A percentile compares a stretch with the other conserved stretches of the same genome.
These are phyloP conservation scores for Budorcas taxicolor DNA, from an alignment of 2,113 vertebrate species.

Conservation along the genomic window DNA sequence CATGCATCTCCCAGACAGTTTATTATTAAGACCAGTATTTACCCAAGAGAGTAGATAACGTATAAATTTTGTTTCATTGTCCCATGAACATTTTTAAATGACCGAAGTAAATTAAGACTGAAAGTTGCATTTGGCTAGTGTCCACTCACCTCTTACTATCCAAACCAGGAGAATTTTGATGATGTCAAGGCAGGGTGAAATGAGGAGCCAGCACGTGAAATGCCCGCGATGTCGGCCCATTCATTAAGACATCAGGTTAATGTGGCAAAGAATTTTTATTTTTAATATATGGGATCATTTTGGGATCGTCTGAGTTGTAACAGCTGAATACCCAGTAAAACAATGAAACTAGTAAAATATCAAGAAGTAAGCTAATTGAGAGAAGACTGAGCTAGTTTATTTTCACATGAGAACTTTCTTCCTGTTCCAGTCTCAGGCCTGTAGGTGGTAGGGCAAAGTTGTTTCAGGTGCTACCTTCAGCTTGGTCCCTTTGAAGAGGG, in stretches of 20 bases:
- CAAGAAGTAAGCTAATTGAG: conserved; percentile 69
- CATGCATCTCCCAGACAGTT: conserved; percentile 55
- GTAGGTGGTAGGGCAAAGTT: conserved; percentile 73
- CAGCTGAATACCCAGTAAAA: conserved; percentile 54
- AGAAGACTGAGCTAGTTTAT: conserved; percentile 72
- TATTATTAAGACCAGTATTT: conserved; percentile 73
- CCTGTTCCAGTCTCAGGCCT: conserved; percentile 58
- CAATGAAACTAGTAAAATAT: conserved; percentile 64
- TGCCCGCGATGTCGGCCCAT: conserved; percentile 17
- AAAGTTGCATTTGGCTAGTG: conserved; percentile 36
- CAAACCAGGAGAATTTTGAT: conserved; percentile 60
- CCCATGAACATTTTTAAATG: conserved; percentile 61
- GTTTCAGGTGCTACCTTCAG: conserved; percentile 78
- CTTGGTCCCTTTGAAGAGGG: conserved; percentile 63
- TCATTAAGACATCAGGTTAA: conserved; percentile 56
- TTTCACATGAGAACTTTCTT: conserved; percentile 74
- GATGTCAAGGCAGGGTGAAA: conserved; percentile 59
- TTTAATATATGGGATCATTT: conserved; percentile 34
- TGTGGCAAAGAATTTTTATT: conserved; percentile 18
- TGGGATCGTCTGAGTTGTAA: conserved; percentile 58
- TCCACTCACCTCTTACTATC: conserved; percentile 47
- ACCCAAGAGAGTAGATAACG: conserved; percentile 68
- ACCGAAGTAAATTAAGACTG: conserved; percentile 44
- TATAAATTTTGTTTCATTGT: conserved; percentile 65
- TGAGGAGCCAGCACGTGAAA: conserved; percentile 56